Evolutionary conservation across 2,888 invertebrate species (phyloP).

Genomic region (Eilema sororculum): DNA sequence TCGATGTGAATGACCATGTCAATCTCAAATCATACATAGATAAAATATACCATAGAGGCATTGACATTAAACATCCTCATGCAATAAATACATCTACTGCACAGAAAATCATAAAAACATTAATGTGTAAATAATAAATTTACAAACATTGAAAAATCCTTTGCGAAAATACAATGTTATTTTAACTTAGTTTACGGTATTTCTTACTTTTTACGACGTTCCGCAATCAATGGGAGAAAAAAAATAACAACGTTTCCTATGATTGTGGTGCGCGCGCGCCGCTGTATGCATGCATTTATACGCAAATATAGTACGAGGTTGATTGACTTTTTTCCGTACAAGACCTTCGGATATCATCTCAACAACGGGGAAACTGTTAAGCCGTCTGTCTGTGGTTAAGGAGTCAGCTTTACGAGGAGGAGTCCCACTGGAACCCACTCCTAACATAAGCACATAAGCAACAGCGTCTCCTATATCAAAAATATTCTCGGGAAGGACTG

Average conservation of each 20-base stretch:
- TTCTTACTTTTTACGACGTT: slow-evolving; percentile 62
- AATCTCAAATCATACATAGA: no score
- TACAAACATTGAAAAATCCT: slow-evolving; percentile 20
- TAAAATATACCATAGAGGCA: no score
- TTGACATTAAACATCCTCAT: no score
- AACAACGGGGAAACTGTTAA: background rate
- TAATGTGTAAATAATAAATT: slow-evolving; percentile 19
- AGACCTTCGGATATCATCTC: background rate
- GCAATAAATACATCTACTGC: no score
- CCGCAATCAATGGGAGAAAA: slow-evolving; percentile 63
- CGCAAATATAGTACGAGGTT: slow-evolving; percentile 2
- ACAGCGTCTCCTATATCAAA: no score
- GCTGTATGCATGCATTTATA: background rate
- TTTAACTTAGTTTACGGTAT: slow-evolving; percentile 48
- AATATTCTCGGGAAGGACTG: no score
- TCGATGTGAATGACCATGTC: no score
- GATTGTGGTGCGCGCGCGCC: slow-evolving; percentile 46
- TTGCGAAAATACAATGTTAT: slow-evolving; percentile 37
- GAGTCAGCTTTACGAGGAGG: no score
- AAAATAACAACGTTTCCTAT: slow-evolving; percentile 61
- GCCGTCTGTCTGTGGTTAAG: background rate
- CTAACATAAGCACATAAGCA: no score
- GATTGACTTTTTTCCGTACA: background rate
- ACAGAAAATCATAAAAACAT: slow-evolving; percentile 15
- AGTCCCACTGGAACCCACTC: no score